Percentiles rank a stretch among this genome's conserved stretches.
phyloP scores from a whole-genome alignment of 2,113 vertebrate genomes.

The Steatornis caripensis region DNA sequence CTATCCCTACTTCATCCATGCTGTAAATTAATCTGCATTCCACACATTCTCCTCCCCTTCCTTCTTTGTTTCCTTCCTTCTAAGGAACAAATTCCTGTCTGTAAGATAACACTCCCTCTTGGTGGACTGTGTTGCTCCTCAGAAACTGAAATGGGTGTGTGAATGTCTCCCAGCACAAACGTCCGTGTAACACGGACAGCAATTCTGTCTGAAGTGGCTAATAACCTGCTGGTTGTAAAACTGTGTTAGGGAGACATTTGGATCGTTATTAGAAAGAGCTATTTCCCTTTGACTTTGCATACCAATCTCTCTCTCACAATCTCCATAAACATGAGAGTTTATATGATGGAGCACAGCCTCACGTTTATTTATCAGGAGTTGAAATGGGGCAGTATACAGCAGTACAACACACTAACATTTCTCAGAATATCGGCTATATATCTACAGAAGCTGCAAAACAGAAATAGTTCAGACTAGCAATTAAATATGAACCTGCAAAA shows the following conservation, averaged over 20 bases:
- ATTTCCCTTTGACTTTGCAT: not conserved
- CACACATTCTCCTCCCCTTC: not conserved
- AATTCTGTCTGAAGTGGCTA: not conserved
- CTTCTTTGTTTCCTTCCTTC: not conserved
- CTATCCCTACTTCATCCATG: too few species aligned
- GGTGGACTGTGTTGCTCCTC: not conserved
- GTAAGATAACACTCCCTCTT: not conserved
- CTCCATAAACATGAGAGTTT: not conserved
- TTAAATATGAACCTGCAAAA: not conserved
- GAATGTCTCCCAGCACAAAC: not conserved
- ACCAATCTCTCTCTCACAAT: not conserved
- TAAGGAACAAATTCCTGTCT: not conserved
- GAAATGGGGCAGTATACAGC: not conserved
- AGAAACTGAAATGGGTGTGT: fast-evolving
- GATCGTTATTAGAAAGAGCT: not conserved
- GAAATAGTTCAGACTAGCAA: not conserved
- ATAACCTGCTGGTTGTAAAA: not conserved
- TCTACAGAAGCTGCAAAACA: not conserved
- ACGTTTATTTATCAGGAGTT: not conserved
- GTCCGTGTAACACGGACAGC: fast-evolving
- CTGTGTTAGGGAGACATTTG: not conserved
- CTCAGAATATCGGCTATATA: not conserved
- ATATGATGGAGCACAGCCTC: not conserved
- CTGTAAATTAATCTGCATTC: not conserved
- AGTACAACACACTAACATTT: fast-evolving